Base-by-base conservation (phyloP, 2,888 invertebrate species). In the Lasioglossum oenotherae region DNA sequence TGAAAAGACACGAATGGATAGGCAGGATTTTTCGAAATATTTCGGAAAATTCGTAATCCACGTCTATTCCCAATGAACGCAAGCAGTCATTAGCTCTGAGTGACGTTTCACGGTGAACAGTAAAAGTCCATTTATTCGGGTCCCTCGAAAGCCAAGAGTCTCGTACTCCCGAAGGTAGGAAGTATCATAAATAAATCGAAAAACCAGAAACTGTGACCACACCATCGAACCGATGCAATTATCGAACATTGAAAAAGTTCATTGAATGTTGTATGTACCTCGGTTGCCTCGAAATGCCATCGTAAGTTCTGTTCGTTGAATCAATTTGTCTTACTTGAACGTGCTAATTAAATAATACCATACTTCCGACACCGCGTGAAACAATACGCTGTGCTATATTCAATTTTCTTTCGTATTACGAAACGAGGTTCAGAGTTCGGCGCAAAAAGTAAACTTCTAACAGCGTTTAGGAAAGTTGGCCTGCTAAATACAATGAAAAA, bases 91-190 rank as follows among this genome's bases (percentile, higher is more conserved):
- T 31, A 19, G 31, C 35, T 73, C n/a, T 74, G 49, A 53, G 35
- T 74, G 74, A 74, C 74, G 12, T 74, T 74, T 74, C 35, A 74
- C 49, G 35, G 14, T 38, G 74, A 35, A 74, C 74, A 74, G 74
- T 74, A 4, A 74, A 74, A 74, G 35, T 74, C 74, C 74, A 74
- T 74, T 53, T 74, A 74, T 74, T 31, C 49, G 31, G 19, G 31
- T 31, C 46, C 27, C 27, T 49, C 23, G 53, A 35, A 49, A 35
- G 35, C 31, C 74, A 53, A 35, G 49, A 74, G 49, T 74, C 35
- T 49, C 53, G 49, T n/a, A 10, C 27, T 19, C 44, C 16, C 74
- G 73, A 35, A 31, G 46, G 31, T 4, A 23, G 46, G 16, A 16
- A 31, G 46, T 73, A 19, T 46, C 73, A 73, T 31, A 73, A 49